A percentile compares a stretch with the other conserved stretches of the same genome.
Evolutionary conservation across 1,140 invertebrate genomes (phyloP).

Genomic region (Halesus radiatus): DNA sequence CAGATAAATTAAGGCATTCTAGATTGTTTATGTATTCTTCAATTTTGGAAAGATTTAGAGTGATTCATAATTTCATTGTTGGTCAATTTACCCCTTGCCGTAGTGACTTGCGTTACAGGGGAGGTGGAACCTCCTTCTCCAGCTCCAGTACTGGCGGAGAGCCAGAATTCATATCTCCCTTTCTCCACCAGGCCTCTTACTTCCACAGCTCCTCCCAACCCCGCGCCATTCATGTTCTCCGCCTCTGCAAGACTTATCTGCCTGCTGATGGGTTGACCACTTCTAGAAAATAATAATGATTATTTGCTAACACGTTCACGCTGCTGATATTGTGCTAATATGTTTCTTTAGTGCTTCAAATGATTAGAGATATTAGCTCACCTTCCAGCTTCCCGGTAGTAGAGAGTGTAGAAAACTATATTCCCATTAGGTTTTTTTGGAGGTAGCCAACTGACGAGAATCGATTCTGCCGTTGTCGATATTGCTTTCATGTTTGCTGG

Average conservation of each 20-base stretch:
- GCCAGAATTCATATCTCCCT: slow-evolving; percentile 84
- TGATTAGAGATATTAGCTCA: slow-evolving; percentile 53
- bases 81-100: slow-evolving; percentile 70
- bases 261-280: slow-evolving; percentile 58
- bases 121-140: slow-evolving; percentile 78
- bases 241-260: slow-evolving; percentile 61
- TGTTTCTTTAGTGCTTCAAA: neutral
- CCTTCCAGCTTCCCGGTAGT: slow-evolving; percentile 74
- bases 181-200: slow-evolving; percentile 74
- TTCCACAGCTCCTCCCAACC: slow-evolving; percentile 72
- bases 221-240: slow-evolving; percentile 65
- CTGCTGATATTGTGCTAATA: neutral
- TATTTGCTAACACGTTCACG: neutral
- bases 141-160: slow-evolving; percentile 80
- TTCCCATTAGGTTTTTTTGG: slow-evolving; percentile 81
- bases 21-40: too few relatives aligned
- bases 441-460: slow-evolving; percentile 83
- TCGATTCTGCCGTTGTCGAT: slow-evolving; percentile 78
- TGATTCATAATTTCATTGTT: too few relatives aligned
- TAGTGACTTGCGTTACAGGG: slow-evolving; percentile 75
- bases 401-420: slow-evolving; percentile 83
- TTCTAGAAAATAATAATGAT: slow-evolving; percentile 28
- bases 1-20: too few relatives aligned
- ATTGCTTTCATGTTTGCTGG: slow-evolving; percentile 83
- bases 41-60: too few relatives aligned